Evolutionary conservation across 1,140 invertebrate species (phyloP).

Genomic region (Geopemphigus sp.): DNA sequence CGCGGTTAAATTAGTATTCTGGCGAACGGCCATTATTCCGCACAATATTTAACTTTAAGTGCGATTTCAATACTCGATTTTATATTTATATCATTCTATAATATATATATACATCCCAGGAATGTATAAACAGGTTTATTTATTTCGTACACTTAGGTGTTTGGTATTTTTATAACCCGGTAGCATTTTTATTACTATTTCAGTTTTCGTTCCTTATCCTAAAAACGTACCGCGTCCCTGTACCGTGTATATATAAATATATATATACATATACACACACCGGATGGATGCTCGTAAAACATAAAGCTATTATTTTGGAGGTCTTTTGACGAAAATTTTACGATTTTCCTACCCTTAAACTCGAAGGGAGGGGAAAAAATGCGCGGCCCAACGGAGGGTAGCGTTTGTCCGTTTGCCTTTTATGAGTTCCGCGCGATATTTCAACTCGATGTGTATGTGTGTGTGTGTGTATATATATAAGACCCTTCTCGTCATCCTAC

Average conservation of each 20-base stretch:
- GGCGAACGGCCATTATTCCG: not conserved
- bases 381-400: constrained; percentile 19
- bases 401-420: constrained; percentile 23
- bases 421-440: constrained; percentile 41
- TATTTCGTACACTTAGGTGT: constrained; percentile 38
- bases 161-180: constrained; percentile 44
- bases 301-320: constrained; percentile 46
- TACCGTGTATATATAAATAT: no score
- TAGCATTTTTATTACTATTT: constrained; percentile 45
- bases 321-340: constrained; percentile 42
- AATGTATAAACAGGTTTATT: constrained; percentile 46
- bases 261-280: not conserved
- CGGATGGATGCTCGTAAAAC: constrained; percentile 37
- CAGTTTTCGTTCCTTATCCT: constrained; percentile 37
- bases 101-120: not conserved
- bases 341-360: constrained; percentile 32
- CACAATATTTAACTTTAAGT: not conserved
- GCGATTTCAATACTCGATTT: constrained; percentile 41
- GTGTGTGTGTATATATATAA: constrained; percentile 13
- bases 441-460: not conserved
- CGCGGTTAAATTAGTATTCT: constrained; percentile 16
- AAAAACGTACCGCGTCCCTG: constrained; percentile 32
- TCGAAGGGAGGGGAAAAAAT: not conserved
- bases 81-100: constrained; percentile 15
- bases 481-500: constrained; percentile 41